Evolutionary conservation across 2,113 vertebrate genomes (phyloP), one percentile per base, ranked within the genome.

Genomic region (Candoia aspera): DNA sequence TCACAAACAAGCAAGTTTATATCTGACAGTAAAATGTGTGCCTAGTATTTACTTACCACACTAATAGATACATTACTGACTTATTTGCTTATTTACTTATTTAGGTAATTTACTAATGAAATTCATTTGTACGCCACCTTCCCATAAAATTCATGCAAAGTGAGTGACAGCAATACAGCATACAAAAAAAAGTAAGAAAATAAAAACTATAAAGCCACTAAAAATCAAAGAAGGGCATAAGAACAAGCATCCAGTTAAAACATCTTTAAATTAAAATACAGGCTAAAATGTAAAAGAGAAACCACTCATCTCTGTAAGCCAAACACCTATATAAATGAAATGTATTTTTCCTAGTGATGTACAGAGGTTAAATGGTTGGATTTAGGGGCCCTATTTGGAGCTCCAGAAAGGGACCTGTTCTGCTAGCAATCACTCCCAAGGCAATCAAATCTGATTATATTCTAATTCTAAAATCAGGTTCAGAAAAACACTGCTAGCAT

Each of bases 1-100:
- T 96, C 94, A 95, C 92, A 96, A 97, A 95, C 90, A 94, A 95
- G 89, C 17, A 93, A 95, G 94, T 60, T 96, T 0, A 6, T 55
- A 33, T 96, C 96, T 96, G 93, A 93, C 85, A 94, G 91, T 49
- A 53, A 94, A 49, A 95, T 12, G 93, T 94, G 96, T 95, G 95
- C 92, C 96, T 95, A n/a, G 91, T 96, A 96, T 96, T 97, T 93
- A 92, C 91, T 92, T 95, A 88, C 73, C 91, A 90, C 92, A 64
- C 79, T 87, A 83, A 95, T 62, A 94, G 60, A 57, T 46, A 57
- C 93, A 87, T 95, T 62, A 85, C 33, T 26, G 0, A 0, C 37
- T 94, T 94, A 93, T 93, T 42, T 49, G 6, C 49, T 49, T 49
- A 49, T 49, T 59, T 59, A 21, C 58, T 23, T 59, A 59, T 42